Conservation (phyloP, 2,888 invertebrate genomes). For the Monochamus alternatus region DNA sequence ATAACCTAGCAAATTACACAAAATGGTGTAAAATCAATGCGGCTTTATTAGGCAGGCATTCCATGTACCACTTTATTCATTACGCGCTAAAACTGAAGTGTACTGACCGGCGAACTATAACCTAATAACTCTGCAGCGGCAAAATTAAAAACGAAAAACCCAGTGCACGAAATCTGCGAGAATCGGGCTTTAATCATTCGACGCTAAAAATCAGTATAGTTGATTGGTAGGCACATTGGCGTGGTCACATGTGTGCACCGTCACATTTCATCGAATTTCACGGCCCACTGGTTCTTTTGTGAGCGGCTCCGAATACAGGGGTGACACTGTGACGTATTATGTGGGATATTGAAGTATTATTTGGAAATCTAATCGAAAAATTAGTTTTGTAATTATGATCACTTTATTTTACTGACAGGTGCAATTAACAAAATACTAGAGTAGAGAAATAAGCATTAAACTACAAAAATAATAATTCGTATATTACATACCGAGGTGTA, state of each 20-base stretch:
- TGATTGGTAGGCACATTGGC: conserved; percentile 62
- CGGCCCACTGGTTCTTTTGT: conserved; percentile 71
- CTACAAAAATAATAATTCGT: too few species aligned
- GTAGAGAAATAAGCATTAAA: background rate
- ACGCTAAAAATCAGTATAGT: conserved; percentile 58
- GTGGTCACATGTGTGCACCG: conserved; percentile 67
- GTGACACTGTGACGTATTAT: conserved; percentile 54
- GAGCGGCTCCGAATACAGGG: conserved; percentile 60
- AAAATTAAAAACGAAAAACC: conserved; percentile 38
- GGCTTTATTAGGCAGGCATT: conserved; percentile 24
- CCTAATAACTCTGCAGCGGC: conserved; percentile 48
- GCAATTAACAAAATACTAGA: background rate
- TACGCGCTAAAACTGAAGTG: conserved; percentile 39
- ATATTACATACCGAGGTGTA: too few species aligned
- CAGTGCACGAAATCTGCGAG: conserved; percentile 43
- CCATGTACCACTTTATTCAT: conserved; percentile 44
- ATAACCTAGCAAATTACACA: conserved; percentile 13
- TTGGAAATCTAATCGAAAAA: conserved; percentile 34
- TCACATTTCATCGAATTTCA: conserved; percentile 74
- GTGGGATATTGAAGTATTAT: conserved; percentile 19
- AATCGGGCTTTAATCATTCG: conserved; percentile 55
- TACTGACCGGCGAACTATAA: conserved; percentile 49
- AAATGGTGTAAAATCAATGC: conserved; percentile 30
- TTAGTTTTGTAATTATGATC: conserved; percentile 22
- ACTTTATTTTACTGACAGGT: background rate